phyloP scores from a whole-genome alignment of 2,888 invertebrate species.

The Patella ulyssiponensis region DNA sequence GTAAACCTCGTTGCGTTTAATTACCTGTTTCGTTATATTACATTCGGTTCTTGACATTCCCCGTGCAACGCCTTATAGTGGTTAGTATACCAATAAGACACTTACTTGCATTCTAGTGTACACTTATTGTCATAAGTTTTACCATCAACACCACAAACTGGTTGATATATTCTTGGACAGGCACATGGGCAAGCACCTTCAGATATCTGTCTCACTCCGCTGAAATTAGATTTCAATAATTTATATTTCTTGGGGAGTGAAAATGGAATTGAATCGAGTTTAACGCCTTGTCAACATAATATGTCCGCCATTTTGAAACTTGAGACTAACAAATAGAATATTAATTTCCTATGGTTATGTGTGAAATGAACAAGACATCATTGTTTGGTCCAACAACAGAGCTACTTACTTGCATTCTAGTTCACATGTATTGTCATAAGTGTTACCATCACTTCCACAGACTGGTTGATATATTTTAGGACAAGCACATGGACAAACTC shows the following conservation, averaged over 20 bases:
- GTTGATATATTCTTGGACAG: constrained; percentile 17
- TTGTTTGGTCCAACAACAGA: not conserved
- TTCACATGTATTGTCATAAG: constrained; percentile 20
- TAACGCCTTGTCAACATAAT: no score
- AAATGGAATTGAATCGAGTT: no score
- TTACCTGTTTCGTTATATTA: no score
- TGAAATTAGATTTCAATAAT: not conserved
- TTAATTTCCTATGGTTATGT: no score
- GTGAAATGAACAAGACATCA: no score
- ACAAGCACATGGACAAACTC: constrained; percentile 20
- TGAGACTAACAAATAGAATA: no score
- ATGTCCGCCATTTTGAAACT: no score
- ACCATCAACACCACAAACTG: constrained; percentile 22
- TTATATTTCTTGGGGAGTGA: no score
- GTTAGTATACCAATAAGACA: not conserved
- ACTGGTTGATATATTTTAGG: constrained; percentile 22
- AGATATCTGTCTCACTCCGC: constrained; percentile 12
- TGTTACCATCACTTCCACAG: constrained; percentile 22
- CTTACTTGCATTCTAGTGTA: constrained; percentile 16
- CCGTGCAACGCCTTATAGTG: no score
- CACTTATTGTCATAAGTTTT: constrained; percentile 20
- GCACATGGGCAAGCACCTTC: constrained; percentile 22
- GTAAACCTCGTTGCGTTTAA: no score
- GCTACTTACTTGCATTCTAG: constrained; percentile 21
- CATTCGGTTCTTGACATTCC: no score